Base-by-base conservation (phyloP, 1,140 invertebrate genomes). In the Elymnias hypermnestra region DNA sequence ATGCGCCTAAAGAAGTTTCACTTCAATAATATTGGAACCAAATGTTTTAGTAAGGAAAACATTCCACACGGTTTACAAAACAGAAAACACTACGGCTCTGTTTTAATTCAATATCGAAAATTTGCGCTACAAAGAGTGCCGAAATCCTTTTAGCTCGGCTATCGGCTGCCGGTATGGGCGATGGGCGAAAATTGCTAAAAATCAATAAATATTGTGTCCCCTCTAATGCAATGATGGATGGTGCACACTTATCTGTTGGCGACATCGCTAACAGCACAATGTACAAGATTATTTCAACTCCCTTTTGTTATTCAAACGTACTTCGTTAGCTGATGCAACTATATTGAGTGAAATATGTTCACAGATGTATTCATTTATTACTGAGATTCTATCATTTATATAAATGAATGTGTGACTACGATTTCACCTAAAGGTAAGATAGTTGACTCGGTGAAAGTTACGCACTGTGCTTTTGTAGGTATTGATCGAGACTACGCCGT, bases 151-250 rank as follows among this genome's bases (percentile, higher is more conserved):
- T 55, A 55, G 25, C 55, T 14, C 43, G 38, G 42, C 40, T 41
- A 42, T 45, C 21, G 49, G 33, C 8, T 9, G 17, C n/a, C 3
- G 25, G 29, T 12, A 29, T 29, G 31, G 14, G 47, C 19, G 39
- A 25, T 56, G 41, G 48, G 25, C 37, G 47, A 37, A 73, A 81
- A 67, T 69, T 65, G 60, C 52, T 64, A 51, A 70, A 74, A 79
- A 82, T 83, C 75, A 76, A 82, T 82, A 78, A 69, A 77, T 66
- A 65, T 68, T 61, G 51, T 63, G 67, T 61, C 65, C 74, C 76
- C 77, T 64, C 67, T 79, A 82, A 79, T 72, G 72, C 72, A 76
- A 82, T 82, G 77, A 82, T 82, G 71, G 77, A 82, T 82, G 57
- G 67, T 53, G 48, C 38, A 54, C 26, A 63, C 64, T 74, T 82